Base-by-base conservation (phyloP, 2,888 invertebrate species). In the Parasteatoda lunata region DNA sequence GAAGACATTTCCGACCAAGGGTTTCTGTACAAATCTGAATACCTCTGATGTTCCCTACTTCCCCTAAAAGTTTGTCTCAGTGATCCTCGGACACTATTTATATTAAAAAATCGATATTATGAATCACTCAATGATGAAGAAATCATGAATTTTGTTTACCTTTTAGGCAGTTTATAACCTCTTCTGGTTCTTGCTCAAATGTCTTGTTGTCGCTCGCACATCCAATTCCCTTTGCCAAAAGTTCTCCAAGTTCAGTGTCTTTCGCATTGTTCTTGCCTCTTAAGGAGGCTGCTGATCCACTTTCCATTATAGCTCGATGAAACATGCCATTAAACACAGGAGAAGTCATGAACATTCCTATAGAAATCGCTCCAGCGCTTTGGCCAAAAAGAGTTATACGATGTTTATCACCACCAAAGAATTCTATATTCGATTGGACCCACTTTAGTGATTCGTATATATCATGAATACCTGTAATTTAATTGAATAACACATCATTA, bases 381-480 rank as follows among this genome's bases (percentile, higher is more conserved):
- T 82, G 68, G 6, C 87, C 87, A 68, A 73, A 71, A 3, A 82
- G 15, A 6, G 87, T 87, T 47, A 87, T 59, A 3, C 13, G 48
- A 8, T 68, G 47, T n/a, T 66, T n/a, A 45, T 82, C 69, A 0
- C 87, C 87, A 49, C 87, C 81, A 45, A 87, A 87, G 3, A 8
- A 54, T n/a, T 54, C 48, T 13, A 87, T 87, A 30, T 87, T 78
- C 6, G 48, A 15, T 4, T 73, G 71, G 4, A 82, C 82, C 87
- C 87, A 87, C 45, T 68, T 72, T 15, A 87, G 49, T n/a, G 87
- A 48, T 65, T 73, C 72, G 48, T 82, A n/a, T 48, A 78, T 64
- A 59, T 87, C 87, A n/a, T 69, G 69, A 3, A 87, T n/a, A 54
- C 71, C 87, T 87, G 64, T 9, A 83, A 64, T 66, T n/a, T 8